phyloP scores from a whole-genome alignment of 2,113 vertebrate species.

The Glaucidium brasilianum region DNA sequence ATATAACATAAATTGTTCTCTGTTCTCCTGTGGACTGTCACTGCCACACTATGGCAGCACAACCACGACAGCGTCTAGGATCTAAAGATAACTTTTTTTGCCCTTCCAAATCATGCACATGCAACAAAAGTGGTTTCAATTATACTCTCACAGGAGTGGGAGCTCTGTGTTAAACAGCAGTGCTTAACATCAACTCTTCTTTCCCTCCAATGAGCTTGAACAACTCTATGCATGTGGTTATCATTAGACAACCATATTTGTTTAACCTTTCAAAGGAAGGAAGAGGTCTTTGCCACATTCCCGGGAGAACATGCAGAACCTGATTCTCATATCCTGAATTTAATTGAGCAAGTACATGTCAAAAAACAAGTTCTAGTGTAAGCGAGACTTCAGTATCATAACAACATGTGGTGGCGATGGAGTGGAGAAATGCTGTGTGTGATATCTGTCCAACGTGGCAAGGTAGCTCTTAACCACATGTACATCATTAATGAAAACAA shows the following conservation, averaged over 20 bases:
- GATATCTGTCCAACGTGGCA: neutral
- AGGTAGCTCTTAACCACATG: neutral
- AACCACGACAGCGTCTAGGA: neutral
- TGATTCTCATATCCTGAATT: constrained; percentile 29
- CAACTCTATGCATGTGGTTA: constrained; percentile 1
- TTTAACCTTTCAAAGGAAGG: constrained; percentile 59
- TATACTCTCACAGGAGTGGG: neutral
- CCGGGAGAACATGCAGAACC: neutral
- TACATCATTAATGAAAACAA: neutral
- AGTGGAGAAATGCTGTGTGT: neutral
- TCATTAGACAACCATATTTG: neutral
- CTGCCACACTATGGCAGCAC: neutral
- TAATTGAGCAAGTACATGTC: neutral
- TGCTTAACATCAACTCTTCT: neutral
- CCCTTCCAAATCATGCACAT: neutral
- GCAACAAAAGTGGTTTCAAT: neutral
- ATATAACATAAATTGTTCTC: neutral
- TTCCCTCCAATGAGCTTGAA: neutral
- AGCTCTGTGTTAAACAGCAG: neutral
- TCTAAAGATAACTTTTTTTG: neutral
- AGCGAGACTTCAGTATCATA: neutral
- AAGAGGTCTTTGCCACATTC: constrained; percentile 31
- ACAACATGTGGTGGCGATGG: neutral
- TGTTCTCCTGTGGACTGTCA: neutral
- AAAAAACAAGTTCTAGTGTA: neutral